These are phyloP conservation scores for Drosophila mettleri DNA, from an alignment of 2,888 invertebrate genomes.

Conservation along the genomic window DNA sequence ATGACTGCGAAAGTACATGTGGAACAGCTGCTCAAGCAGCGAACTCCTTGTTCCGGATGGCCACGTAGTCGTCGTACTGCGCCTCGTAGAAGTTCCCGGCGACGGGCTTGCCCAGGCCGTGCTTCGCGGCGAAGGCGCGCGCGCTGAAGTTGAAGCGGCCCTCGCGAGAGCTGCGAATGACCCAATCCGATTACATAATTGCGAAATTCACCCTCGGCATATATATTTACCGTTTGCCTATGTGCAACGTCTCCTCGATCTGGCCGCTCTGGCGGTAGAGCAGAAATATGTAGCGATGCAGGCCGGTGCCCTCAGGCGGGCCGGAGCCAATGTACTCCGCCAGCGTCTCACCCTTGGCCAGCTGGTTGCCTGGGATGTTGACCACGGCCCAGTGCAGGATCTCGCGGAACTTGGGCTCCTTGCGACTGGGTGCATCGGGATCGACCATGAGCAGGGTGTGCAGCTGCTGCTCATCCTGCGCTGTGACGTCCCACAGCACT, in stretches of 20 bases:
- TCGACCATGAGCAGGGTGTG: conserved; percentile 87
- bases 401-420: conserved; percentile 91
- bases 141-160: conserved; percentile 88
- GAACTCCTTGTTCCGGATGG: conserved; percentile 83
- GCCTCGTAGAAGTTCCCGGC: conserved; percentile 81
- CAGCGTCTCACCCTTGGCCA: conserved; percentile 90
- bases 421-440: conserved; percentile 94
- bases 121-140: conserved; percentile 89
- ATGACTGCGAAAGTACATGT: conserved; percentile 1
- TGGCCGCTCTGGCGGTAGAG: conserved; percentile 88
- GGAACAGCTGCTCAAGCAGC: conserved; percentile 23
- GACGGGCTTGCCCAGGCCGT: conserved; percentile 88
- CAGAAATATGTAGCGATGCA: conserved; percentile 93
- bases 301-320: conserved; percentile 91
- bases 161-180: conserved; percentile 79
- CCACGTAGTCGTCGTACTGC: conserved; percentile 84
- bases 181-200: conserved; percentile 9
- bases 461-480: conserved; percentile 54
- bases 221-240: conserved; percentile 60
- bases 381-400: conserved; percentile 96
- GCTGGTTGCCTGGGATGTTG: conserved; percentile 91
- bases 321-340: conserved; percentile 93
- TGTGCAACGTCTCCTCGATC: conserved; percentile 53
- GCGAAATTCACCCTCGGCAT: neutral
- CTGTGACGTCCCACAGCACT: conserved; percentile 64